These are phyloP conservation scores for Zosterops japonicus DNA, from an alignment of 2,113 vertebrate species.

Conservation along the genomic window DNA sequence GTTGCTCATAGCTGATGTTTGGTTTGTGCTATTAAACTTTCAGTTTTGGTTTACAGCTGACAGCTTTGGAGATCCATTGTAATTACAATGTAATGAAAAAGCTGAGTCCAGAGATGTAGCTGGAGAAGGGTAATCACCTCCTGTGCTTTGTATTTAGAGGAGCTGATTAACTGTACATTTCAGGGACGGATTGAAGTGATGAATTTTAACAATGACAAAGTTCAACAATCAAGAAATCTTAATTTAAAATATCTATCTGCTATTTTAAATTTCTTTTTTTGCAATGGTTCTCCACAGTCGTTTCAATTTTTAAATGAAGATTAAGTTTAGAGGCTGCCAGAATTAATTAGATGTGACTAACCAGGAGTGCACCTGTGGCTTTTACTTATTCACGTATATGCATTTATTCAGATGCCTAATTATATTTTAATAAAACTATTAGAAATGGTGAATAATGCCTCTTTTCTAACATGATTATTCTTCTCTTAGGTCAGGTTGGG, in stretches of 20 bases:
- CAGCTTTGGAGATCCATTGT: background rate
- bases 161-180: background rate
- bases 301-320: background rate
- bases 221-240: background rate
- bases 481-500: background rate
- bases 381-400: background rate
- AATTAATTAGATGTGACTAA: background rate
- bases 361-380: background rate
- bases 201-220: background rate
- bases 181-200: background rate
- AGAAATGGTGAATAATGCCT: background rate
- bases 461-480: background rate
- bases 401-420: background rate
- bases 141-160: background rate
- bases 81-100: constrained; percentile 1
- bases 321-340: background rate
- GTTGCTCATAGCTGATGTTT: background rate
- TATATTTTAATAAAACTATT: background rate
- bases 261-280: constrained; percentile 10
- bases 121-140: background rate
- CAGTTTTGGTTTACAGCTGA: background rate
- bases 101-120: background rate
- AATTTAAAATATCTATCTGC: background rate
- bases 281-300: background rate
- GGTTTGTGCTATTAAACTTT: background rate